Conservation (phyloP, 2,797 vertebrate species). For the Scolopax bukidnonensis region DNA sequence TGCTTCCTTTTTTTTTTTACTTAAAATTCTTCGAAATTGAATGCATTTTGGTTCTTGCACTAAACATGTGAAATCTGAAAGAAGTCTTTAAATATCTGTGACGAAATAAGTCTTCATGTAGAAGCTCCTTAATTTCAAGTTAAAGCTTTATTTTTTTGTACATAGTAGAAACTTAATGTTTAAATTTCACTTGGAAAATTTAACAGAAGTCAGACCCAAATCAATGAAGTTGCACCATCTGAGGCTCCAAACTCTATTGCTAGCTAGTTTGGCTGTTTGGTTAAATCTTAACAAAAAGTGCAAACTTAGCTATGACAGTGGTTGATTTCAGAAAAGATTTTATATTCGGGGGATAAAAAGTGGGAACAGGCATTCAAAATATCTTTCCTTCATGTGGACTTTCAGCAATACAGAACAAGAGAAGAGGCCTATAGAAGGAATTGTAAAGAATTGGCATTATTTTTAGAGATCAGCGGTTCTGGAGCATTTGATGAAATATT, state of each 20-base stretch:
- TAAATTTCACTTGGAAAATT: not conserved
- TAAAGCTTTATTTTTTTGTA: not conserved
- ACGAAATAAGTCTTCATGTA: not conserved
- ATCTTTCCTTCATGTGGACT: not conserved
- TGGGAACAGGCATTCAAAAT: not conserved
- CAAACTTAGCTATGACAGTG: not conserved
- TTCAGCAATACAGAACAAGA: not conserved
- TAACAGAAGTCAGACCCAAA: not conserved
- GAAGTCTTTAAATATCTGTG: not conserved
- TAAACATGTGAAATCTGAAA: not conserved
- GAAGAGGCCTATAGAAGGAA: not conserved
- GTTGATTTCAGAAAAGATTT: not conserved
- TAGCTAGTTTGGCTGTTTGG: not conserved
- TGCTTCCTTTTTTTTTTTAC: not conserved
- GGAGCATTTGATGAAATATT: not conserved
- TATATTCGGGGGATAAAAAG: not conserved
- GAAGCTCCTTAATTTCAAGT: not conserved
- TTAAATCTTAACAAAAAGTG: not conserved
- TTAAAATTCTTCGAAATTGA: not conserved
- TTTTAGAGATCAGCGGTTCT: constrained; percentile 2
- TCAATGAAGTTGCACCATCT: not conserved
- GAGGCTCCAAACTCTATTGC: not conserved
- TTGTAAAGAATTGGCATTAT: not conserved
- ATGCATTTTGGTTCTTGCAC: not conserved
- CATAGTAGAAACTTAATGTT: not conserved